Percentiles rank a stretch among this genome's conserved stretches.
Conservation (phyloP, 2,113 vertebrate genomes). For the Toxotes jaculatrix region DNA sequence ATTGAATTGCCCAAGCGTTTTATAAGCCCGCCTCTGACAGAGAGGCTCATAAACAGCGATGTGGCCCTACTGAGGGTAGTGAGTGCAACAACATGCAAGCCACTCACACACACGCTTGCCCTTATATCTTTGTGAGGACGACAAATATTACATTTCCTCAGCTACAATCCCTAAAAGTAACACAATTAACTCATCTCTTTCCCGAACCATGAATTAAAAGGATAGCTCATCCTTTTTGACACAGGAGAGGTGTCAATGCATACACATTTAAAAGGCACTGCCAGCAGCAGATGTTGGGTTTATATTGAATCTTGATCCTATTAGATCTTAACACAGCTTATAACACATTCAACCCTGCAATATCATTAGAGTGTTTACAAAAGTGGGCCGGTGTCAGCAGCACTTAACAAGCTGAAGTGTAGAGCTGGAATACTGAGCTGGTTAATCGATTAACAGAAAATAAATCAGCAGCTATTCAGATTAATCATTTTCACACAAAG, state of each 20-base stretch:
- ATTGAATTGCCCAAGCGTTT: slow-evolving; percentile 73
- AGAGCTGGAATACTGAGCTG: not conserved
- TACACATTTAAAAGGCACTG: slow-evolving; percentile 46
- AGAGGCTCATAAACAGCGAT: slow-evolving; percentile 73
- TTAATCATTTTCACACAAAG: not conserved
- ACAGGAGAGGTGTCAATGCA: slow-evolving; percentile 25
- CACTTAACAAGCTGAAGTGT: not conserved
- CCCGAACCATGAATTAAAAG: slow-evolving; percentile 26
- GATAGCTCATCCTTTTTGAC: slow-evolving; percentile 32
- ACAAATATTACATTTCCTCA: slow-evolving; percentile 11
- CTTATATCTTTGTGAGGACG: slow-evolving; percentile 24
- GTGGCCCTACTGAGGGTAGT: slow-evolving; percentile 49
- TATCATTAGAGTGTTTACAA: slow-evolving; percentile 45
- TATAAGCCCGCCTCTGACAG: slow-evolving; percentile 75
- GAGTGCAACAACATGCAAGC: slow-evolving; percentile 43
- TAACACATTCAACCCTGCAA: slow-evolving; percentile 43
- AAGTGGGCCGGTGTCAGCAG: not conserved
- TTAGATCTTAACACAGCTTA: slow-evolving; percentile 50
- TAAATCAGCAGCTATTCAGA: not conserved
- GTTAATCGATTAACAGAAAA: not conserved
- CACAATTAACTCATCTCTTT: slow-evolving; percentile 18
- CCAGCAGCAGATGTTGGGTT: slow-evolving; percentile 45
- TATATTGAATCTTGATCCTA: slow-evolving; percentile 51
- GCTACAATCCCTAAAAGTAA: slow-evolving; percentile 21
- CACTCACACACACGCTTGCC: slow-evolving; percentile 10